Percentiles rank a stretch among this genome's conserved stretches.
These are phyloP conservation scores for Sebastes diaconus DNA, from an alignment of 2,797 vertebrate genomes.

Conservation along the genomic window DNA sequence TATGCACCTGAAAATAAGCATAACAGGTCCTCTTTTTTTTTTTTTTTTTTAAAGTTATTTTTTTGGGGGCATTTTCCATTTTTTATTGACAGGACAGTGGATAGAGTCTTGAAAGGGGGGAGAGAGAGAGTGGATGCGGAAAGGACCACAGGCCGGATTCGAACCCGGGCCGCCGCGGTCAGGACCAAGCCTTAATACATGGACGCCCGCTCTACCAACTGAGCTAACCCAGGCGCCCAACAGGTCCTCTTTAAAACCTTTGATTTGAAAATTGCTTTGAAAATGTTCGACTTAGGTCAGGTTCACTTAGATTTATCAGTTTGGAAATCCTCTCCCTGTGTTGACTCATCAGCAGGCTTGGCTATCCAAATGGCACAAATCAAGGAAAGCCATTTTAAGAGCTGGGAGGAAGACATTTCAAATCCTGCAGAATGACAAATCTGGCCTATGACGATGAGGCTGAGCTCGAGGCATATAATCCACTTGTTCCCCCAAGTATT, in stretches of 20 bases:
- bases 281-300: not conserved
- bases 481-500: slow-evolving; percentile 60
- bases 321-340: slow-evolving; percentile 20
- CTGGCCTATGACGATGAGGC: slow-evolving; percentile 42
- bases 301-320: slow-evolving; percentile 30
- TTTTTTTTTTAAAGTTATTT: too few species aligned
- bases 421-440: slow-evolving; percentile 62
- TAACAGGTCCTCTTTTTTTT: not conserved
- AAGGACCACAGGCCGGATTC: too few species aligned
- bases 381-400: slow-evolving; percentile 51
- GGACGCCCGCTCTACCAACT: too few species aligned
- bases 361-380: slow-evolving; percentile 47
- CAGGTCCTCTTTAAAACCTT: not conserved
- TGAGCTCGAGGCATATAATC: slow-evolving; percentile 52
- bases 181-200: too few species aligned
- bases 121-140: too few species aligned
- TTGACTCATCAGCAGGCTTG: slow-evolving; percentile 36
- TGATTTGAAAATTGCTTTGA: slow-evolving; percentile 13
- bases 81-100: too few species aligned
- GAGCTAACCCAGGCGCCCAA: too few species aligned
- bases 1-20: too few species aligned
- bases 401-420: slow-evolving; percentile 52
- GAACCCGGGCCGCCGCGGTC: too few species aligned
- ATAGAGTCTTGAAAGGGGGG: too few species aligned
- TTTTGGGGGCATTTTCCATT: too few species aligned